Evolutionary conservation across 1,140 invertebrate genomes (phyloP), one percentile per base, ranked within the genome.

Genomic region (Drosophila obscura): DNA sequence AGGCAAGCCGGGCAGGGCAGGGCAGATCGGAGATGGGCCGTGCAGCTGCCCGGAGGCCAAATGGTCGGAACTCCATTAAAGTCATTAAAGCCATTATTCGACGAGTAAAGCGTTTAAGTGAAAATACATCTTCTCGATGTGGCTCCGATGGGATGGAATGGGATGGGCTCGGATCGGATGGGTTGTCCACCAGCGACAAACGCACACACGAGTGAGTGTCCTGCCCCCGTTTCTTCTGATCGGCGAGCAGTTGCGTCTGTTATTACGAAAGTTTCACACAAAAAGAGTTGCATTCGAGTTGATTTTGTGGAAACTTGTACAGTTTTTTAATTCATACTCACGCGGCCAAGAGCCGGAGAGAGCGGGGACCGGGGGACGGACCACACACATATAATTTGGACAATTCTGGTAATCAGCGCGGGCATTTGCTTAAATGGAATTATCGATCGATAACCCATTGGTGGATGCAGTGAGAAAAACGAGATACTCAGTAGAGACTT

Each of bases 341-440:
- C 8, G 28, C 7, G 35, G 35, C 4, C 35, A 39, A 13, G 35
- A 39, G 11, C 48, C 19, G 13, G 15, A 9, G 31, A 39, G 31
- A 13, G 5, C 26, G 26, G 15, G 28, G 13, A 16, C 19, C 19
- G 19, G 19, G 19, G 19, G 2, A 1, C 19, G 19, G 58, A 44
- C 58, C 57, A 74, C 66, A 73, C 63, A 77, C 51, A 85, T 87
- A 83, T 88, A 88, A 88, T 88, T 88, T 88, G 63, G 68, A 79
- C 72, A 79, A 83, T 80, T 88, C 80, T 88, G 83, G 71, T 83
- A 84, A 65, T 85, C 82, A 85, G 75, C 80, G 72, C 79, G 72
- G 80, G 60, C 84, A 88, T 89, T 88, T 88, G 80, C 84, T 89
- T 87, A 88, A 88, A 88, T 89, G 84, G 76, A 87, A 87, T 87